phyloP scores from a whole-genome alignment of 1,140 invertebrate genomes.

The Alviniconcha marisindica region DNA sequence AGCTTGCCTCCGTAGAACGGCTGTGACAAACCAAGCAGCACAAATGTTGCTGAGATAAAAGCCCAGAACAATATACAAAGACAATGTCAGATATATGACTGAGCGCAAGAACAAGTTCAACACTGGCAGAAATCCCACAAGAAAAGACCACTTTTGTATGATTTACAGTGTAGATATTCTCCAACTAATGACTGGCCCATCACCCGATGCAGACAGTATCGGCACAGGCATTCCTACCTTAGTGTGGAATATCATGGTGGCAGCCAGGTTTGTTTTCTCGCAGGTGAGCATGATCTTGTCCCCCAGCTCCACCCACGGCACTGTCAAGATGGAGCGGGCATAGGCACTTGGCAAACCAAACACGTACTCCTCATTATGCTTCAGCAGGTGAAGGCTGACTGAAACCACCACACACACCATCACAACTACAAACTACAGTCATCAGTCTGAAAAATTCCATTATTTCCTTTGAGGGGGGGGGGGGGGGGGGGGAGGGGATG shows the following conservation, averaged over 20 bases:
- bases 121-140: too few species aligned
- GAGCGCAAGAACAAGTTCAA: too few species aligned
- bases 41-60: too few species aligned
- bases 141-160: neutral
- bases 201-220: too few species aligned
- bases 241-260: slow-evolving; percentile 94
- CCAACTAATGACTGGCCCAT: too few species aligned
- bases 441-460: too few species aligned
- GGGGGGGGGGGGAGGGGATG: too few species aligned
- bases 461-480: too few species aligned
- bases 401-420: too few species aligned
- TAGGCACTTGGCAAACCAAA: slow-evolving; percentile 97
- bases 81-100: too few species aligned
- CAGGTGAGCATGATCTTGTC: slow-evolving; percentile 92
- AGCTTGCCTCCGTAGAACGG: slow-evolving; percentile 98
- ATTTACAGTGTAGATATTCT: neutral
- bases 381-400: slow-evolving; percentile 87
- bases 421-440: too few species aligned
- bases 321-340: slow-evolving; percentile 94
- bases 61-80: too few species aligned
- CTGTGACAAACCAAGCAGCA: slow-evolving; percentile 74
- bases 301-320: slow-evolving; percentile 98
- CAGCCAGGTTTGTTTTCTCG: slow-evolving; percentile 91
- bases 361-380: slow-evolving; percentile 93
- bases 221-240: slow-evolving; percentile 79